phyloP scores from a whole-genome alignment of 2,113 vertebrate species.

The Poicephalus gulielmi region DNA sequence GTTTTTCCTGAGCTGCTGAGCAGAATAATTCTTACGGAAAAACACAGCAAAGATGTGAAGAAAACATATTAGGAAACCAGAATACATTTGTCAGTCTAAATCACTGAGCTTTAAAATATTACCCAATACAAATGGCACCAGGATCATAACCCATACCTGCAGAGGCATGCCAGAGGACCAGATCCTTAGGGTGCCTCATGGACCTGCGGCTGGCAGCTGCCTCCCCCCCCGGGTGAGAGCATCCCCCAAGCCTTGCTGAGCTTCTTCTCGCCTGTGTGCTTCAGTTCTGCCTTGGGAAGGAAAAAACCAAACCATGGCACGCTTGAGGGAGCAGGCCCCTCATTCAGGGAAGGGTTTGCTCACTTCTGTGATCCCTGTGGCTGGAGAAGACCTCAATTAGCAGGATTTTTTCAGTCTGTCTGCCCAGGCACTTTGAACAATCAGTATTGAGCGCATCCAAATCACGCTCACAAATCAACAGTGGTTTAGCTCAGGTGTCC shows the following conservation, averaged over 20 bases:
- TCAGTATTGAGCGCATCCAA: not conserved
- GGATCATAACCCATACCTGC: not conserved
- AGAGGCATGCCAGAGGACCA: accelerated
- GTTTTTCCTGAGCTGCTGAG: slow-evolving; percentile 36
- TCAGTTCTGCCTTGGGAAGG: not conserved
- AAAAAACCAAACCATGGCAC: accelerated
- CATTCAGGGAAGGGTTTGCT: not conserved
- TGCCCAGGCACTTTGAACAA: not conserved
- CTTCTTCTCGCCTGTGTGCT: not conserved
- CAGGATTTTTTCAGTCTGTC: not conserved
- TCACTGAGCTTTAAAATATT: slow-evolving; percentile 26
- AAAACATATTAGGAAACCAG: slow-evolving; percentile 38
- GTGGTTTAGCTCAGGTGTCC: accelerated
- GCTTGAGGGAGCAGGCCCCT: not conserved
- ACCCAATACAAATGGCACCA: not conserved
- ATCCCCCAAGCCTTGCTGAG: not conserved
- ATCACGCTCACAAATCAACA: not conserved
- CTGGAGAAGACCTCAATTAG: not conserved
- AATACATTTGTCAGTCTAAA: slow-evolving; percentile 50
- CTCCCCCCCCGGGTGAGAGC: not conserved
- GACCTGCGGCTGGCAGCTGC: not conserved
- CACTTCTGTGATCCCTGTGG: not conserved
- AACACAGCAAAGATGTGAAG: slow-evolving; percentile 15
- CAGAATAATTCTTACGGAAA: slow-evolving; percentile 32
- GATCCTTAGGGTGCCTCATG: accelerated